Evolutionary conservation across 2,888 invertebrate genomes (phyloP).

Genomic region (Stegana nigrithorax): DNA sequence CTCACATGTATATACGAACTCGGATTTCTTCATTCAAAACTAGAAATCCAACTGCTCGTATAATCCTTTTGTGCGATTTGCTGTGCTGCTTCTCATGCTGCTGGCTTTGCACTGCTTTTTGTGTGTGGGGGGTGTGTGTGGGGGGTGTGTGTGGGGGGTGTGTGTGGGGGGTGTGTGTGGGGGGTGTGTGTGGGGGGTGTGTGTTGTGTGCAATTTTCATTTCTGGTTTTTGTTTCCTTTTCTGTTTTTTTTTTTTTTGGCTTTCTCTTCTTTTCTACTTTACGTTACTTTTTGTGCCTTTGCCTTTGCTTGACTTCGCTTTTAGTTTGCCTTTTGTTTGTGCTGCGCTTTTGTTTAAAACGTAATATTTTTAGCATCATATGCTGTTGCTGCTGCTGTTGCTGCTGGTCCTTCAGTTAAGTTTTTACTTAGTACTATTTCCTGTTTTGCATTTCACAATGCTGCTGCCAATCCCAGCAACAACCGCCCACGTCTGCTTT

Average conservation of each 20-base stretch:
- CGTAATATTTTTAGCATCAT: conserved; percentile 1
- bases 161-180: too few relatives aligned
- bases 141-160: too few relatives aligned
- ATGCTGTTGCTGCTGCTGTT: neutral
- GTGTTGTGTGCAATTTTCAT: too few relatives aligned
- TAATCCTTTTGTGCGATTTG: conserved; percentile 7
- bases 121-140: neutral
- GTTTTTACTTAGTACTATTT: neutral
- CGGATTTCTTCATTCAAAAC: neutral
- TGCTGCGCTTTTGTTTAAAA: conserved; percentile 5
- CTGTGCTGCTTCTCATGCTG: neutral
- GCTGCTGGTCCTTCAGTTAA: neutral
- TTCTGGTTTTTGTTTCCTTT: neutral
- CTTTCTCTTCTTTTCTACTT: neutral
- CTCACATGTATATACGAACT: too few relatives aligned
- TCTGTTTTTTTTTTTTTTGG: neutral
- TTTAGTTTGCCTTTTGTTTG: neutral
- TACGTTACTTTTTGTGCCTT: too few relatives aligned
- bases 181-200: too few relatives aligned
- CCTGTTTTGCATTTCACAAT: neutral
- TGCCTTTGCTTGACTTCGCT: too few relatives aligned
- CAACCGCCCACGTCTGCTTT: too few relatives aligned
- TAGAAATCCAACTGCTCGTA: conserved; percentile 8
- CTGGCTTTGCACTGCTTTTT: neutral
- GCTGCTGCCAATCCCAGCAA: conserved; percentile 33